Evolutionary conservation across 1,140 invertebrate genomes (phyloP).

Genomic region (Drosophila guanche): DNA sequence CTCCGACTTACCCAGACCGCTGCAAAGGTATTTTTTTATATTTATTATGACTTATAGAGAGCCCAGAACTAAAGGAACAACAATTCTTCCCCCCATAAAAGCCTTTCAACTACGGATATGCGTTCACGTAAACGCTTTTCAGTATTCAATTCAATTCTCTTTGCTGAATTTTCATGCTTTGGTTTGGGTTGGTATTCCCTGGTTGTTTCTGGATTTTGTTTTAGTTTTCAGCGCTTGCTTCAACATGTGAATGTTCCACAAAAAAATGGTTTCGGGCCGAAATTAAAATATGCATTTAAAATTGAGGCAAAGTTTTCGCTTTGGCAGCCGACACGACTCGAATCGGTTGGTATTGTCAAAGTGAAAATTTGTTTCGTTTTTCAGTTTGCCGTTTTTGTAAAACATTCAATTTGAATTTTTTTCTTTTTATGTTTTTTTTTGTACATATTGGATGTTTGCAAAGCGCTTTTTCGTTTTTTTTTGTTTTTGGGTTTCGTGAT

Average conservation of each 20-base stretch:
- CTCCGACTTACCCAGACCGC: conserved; percentile 74
- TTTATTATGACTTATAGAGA: conserved; percentile 60
- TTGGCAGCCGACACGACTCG: conserved; percentile 44
- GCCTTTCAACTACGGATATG: conserved; percentile 44
- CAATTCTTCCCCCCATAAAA: conserved; percentile 46
- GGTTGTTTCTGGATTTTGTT: conserved; percentile 43
- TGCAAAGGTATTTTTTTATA: conserved; percentile 54
- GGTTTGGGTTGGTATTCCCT: conserved; percentile 34
- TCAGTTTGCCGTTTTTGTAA: conserved; percentile 74
- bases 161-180: conserved; percentile 32
- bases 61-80: conserved; percentile 37
- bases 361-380: conserved; percentile 57
- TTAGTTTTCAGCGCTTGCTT: conserved; percentile 80
- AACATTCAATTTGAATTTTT: conserved; percentile 72
- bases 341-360: conserved; percentile 50
- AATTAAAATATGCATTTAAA: conserved; percentile 77
- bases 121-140: conserved; percentile 46
- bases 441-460: conserved; percentile 17
- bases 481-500: conserved; percentile 27
- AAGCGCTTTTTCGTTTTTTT: conserved; percentile 44
- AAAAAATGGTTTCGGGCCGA: conserved; percentile 66
- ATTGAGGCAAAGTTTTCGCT: conserved; percentile 65
- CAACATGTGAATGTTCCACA: conserved; percentile 83
- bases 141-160: conserved; percentile 24
- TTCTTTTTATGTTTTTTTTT: conserved; percentile 17